phyloP scores from a whole-genome alignment of 2,797 vertebrate genomes.

The Heliangelus exortis region DNA sequence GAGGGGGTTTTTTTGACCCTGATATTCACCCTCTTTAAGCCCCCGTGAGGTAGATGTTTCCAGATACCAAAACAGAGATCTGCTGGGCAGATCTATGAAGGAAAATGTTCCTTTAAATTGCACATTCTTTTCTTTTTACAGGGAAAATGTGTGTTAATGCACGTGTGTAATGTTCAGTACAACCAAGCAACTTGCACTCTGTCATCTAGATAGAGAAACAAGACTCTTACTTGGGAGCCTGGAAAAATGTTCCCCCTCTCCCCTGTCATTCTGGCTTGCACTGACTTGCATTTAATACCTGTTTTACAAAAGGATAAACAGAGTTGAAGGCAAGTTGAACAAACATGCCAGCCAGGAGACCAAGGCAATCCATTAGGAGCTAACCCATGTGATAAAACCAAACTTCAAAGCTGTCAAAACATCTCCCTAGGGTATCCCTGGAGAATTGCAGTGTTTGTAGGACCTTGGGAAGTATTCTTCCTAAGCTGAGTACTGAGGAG shows the following conservation, averaged over 20 bases:
- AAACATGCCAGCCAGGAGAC: constrained; percentile 63
- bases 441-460: constrained; percentile 51
- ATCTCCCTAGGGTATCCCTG: constrained; percentile 51
- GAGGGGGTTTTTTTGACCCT: constrained; percentile 55
- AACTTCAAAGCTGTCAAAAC: constrained; percentile 72
- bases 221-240: constrained; percentile 7
- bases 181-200: constrained; percentile 17
- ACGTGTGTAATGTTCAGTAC: constrained; percentile 15
- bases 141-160: constrained; percentile 26
- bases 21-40: constrained; percentile 48
- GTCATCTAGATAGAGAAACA: constrained; percentile 9
- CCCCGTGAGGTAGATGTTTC: constrained; percentile 56
- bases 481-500: background rate
- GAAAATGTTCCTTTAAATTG: constrained; percentile 27
- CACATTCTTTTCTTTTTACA: background rate
- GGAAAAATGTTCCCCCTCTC: background rate
- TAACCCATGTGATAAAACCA: constrained; percentile 67
- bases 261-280: constrained; percentile 52
- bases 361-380: constrained; percentile 68
- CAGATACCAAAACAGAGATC: constrained; percentile 37
- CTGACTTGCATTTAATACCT: constrained; percentile 62
- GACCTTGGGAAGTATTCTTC: constrained; percentile 66
- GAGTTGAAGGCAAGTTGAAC: constrained; percentile 67
- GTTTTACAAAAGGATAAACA: constrained; percentile 68
- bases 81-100: constrained; percentile 37